Evolutionary conservation across 2,797 vertebrate species (phyloP).

Genomic region (Pseudochirops corinnae): DNA sequence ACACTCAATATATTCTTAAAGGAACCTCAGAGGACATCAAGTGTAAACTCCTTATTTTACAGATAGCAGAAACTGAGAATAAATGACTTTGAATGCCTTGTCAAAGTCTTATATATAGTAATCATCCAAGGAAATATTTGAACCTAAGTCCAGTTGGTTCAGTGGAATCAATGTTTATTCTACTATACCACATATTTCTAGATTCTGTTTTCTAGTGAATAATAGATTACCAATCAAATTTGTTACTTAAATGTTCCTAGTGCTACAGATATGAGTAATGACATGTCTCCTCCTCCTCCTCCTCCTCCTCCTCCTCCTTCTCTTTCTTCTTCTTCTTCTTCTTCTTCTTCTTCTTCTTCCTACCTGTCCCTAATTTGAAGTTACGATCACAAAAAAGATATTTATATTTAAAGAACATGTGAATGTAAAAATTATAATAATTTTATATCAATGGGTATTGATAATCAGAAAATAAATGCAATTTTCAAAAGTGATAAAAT

Average conservation of each 20-base stretch:
- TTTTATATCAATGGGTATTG: not conserved
- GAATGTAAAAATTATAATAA: not conserved
- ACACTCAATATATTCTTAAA: too few relatives aligned
- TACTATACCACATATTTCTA: not conserved
- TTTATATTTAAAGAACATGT: not conserved
- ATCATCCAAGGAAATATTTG: too few relatives aligned
- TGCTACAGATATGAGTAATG: not conserved
- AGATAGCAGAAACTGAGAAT: too few relatives aligned
- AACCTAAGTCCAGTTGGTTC: too few relatives aligned
- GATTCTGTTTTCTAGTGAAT: not conserved
- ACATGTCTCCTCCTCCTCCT: fast-evolving
- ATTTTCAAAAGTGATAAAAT: not conserved
- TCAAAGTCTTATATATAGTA: too few relatives aligned
- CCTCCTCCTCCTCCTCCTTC: too few relatives aligned
- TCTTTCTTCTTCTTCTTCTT: too few relatives aligned
- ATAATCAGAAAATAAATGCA: not conserved
- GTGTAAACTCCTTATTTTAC: too few relatives aligned
- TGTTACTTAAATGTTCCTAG: not conserved
- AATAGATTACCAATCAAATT: not conserved
- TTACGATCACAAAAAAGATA: not conserved
- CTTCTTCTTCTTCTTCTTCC: too few relatives aligned
- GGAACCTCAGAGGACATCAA: too few relatives aligned
- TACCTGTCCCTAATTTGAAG: not conserved
- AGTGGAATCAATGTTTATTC: not conserved
- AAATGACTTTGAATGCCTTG: too few relatives aligned